Evolutionary conservation across 2,888 invertebrate species (phyloP), one percentile per base, ranked within the genome.

Genomic region (Pyrrhia umbra): DNA sequence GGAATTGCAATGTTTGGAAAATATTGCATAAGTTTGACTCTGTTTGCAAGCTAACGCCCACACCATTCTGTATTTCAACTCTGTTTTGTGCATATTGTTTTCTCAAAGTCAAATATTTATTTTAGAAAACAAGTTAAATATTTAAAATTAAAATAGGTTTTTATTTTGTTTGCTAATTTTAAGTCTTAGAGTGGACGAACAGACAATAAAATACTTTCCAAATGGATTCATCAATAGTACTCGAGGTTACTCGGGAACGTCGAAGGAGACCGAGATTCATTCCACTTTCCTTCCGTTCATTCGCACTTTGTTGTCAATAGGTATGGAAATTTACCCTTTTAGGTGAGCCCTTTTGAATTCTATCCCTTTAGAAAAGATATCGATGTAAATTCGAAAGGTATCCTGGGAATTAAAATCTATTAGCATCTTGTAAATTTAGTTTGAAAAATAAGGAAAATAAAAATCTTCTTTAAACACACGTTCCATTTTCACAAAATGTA

Each of bases 241-340:
- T 50, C 37, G 25, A 47, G 66, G 63, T 66, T 58, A 72, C 60
- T 74, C 55, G 58, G 40, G 23, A 56, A 65, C 43, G 54, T 20
- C 47, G 49, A 55, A 57, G 74, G 62, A 62, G 77, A 80, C 74
- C 72, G 71, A 76, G 75, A 76, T 81, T 76, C 69, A 68, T 75
- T 68, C 66, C 54, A 63, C 57, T 74, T 63, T 47, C 56, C 55
- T 60, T 68, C 63, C 71, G 55, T 65, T 54, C 62, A 57, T 68
- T 69, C 63, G 49, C 68, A 66, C 60, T 75, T 68, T 20, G 60
- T 56, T 63, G 58, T 76, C 75, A 80, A 85, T 85, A 77, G 79
- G 78, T 76, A 85, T 85, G 80, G 77, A 80, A 85, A 86, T 85
- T 74, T 57, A 63, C 61, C 75, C 68, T 70, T 78, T 81, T 58